Conservation (phyloP, 2,888 invertebrate genomes). For the Phaonia tiefii region DNA sequence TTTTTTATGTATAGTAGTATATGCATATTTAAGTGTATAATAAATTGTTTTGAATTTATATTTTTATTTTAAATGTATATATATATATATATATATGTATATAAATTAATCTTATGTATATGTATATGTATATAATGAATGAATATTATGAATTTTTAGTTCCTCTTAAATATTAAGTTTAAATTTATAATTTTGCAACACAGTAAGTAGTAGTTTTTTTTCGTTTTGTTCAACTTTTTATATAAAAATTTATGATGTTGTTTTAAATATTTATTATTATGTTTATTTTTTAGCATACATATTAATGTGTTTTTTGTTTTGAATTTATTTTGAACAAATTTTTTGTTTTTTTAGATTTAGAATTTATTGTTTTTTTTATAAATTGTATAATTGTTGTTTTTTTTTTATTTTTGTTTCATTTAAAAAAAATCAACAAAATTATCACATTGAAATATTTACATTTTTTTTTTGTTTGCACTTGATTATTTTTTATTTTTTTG, state of each 20-base stretch:
- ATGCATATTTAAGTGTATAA: constrained; percentile 2
- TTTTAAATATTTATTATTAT: no score
- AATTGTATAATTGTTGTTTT: constrained; percentile 46
- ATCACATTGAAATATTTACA: constrained; percentile 62
- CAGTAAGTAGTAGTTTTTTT: constrained; percentile 49
- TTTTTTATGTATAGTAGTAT: no score
- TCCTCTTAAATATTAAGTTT: constrained; percentile 51
- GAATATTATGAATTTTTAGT: constrained; percentile 39
- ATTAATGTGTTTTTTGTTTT: constrained; percentile 45
- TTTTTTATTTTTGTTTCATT: constrained; percentile 38
- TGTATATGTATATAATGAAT: constrained; percentile 63
- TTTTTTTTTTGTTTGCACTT: constrained; percentile 35
- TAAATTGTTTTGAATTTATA: not conserved
- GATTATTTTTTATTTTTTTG: constrained; percentile 7
- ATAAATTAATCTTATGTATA: constrained; percentile 52
- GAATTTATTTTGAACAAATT: constrained; percentile 50
- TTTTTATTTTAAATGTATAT: constrained; percentile 12
- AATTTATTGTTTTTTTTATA: constrained; percentile 42
- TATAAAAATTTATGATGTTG: constrained; percentile 67
- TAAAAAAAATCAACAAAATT: constrained; percentile 60
- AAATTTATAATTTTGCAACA: constrained; percentile 65
- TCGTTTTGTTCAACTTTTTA: constrained; percentile 58
- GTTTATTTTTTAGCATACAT: no score
- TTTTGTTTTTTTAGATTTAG: constrained; percentile 37
- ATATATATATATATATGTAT: no score